Percentiles rank a stretch among this genome's conserved stretches.
Conservation (phyloP, 2,797 vertebrate genomes). For the Lagocephalus sceleratus region DNA sequence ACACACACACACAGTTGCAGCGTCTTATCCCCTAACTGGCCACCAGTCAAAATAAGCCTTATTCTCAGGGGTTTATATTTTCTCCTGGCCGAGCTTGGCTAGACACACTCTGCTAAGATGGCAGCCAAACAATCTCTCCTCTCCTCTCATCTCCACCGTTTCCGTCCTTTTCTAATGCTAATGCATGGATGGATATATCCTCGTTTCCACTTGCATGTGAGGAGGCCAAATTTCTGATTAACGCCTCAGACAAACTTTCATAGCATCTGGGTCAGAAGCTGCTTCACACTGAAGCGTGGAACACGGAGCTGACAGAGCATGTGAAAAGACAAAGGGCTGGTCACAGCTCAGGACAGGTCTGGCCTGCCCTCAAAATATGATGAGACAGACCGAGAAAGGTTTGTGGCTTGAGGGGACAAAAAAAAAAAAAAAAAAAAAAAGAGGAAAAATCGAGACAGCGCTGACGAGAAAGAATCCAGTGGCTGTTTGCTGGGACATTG, state of each 20-base stretch:
- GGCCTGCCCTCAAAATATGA: slow-evolving; percentile 8
- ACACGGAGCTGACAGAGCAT: slow-evolving; percentile 14
- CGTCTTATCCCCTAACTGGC: slow-evolving; percentile 70
- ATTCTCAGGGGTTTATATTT: slow-evolving; percentile 68
- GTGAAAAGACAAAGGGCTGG: slow-evolving; percentile 6
- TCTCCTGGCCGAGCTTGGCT: slow-evolving; percentile 62
- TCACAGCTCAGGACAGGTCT: slow-evolving; percentile 12
- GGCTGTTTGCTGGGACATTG: too few relatives aligned
- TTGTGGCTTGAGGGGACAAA: neutral
- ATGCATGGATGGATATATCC: slow-evolving; percentile 68
- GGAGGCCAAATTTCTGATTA: slow-evolving; percentile 69
- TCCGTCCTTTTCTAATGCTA: slow-evolving; percentile 74
- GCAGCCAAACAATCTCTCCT: slow-evolving; percentile 66
- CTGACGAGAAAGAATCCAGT: neutral
- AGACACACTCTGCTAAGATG: slow-evolving; percentile 63
- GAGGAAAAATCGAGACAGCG: neutral
- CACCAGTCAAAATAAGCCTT: slow-evolving; percentile 74
- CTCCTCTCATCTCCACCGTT: slow-evolving; percentile 59
- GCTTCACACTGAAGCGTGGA: slow-evolving; percentile 12
- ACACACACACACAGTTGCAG: slow-evolving; percentile 33
- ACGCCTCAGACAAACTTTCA: slow-evolving; percentile 66
- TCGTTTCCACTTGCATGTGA: slow-evolving; percentile 54
- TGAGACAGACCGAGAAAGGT: slow-evolving; percentile 2
- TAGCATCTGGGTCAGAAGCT: slow-evolving; percentile 64
- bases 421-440: neutral